phyloP scores from a whole-genome alignment of 2,888 invertebrate genomes.

The Entomobrya multifasciata region DNA sequence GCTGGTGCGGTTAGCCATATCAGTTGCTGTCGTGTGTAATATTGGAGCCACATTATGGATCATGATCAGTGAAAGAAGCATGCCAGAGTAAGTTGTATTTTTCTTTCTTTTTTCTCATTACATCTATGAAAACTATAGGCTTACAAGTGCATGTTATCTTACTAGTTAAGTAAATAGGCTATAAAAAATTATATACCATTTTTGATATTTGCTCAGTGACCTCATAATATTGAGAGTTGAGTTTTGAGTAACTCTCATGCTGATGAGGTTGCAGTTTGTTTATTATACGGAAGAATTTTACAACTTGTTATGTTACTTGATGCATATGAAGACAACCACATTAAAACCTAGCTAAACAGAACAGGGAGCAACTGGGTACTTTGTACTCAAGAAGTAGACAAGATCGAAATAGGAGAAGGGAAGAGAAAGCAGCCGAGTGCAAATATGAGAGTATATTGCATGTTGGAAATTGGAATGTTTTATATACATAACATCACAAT shows the following conservation, averaged over 20 bases:
- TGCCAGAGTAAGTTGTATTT: slow-evolving; percentile 57
- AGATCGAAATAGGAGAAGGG: background rate
- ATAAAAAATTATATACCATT: too few relatives aligned
- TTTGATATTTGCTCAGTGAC: slow-evolving; percentile 35
- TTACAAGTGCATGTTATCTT: too few relatives aligned
- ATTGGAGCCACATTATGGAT: slow-evolving; percentile 66
- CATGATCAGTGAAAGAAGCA: slow-evolving; percentile 61
- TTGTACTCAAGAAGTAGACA: too few relatives aligned
- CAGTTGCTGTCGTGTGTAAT: slow-evolving; percentile 54
- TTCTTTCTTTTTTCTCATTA: background rate
- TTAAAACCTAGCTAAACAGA: background rate
- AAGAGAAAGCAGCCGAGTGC: background rate
- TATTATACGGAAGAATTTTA: background rate
- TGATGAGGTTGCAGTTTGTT: background rate
- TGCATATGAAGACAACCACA: slow-evolving; percentile 1
- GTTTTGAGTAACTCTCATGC: too few relatives aligned
- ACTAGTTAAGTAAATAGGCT: background rate
- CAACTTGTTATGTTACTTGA: background rate
- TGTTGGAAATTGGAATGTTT: slow-evolving; percentile 1
- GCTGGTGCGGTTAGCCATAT: slow-evolving; percentile 52
- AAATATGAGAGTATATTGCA: background rate
- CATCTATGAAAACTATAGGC: too few relatives aligned
- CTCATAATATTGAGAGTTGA: slow-evolving; percentile 29
- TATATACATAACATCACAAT: background rate
- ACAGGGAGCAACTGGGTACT: too few relatives aligned